Evolutionary conservation across 2,113 vertebrate species (phyloP).

Genomic region (Oreochromis niloticus): DNA sequence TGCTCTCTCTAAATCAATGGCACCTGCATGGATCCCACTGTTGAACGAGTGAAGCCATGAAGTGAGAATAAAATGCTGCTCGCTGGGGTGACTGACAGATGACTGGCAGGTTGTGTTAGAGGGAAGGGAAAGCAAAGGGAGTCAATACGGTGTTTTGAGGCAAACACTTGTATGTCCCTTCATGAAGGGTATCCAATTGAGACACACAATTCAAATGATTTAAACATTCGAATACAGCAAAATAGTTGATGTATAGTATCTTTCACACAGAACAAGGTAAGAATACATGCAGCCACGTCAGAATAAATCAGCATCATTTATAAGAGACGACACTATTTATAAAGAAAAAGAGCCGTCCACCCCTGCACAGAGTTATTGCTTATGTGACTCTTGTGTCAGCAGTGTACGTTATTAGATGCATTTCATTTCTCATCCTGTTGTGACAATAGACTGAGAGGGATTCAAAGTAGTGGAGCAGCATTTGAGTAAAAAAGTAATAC

Average conservation of each 20-base stretch:
- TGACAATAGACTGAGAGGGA: constrained; percentile 1
- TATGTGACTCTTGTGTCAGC: constrained; percentile 8
- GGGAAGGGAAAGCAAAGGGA: neutral
- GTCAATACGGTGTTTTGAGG: neutral
- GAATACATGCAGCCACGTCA: neutral
- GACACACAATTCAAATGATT: neutral
- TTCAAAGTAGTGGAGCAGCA: neutral
- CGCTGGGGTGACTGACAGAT: neutral
- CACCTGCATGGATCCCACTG: neutral
- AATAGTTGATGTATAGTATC: neutral
- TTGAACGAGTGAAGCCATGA: neutral
- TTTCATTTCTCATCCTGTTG: neutral
- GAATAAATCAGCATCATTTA: neutral
- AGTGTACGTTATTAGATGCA: neutral
- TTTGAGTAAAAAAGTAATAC: constrained; percentile 30
- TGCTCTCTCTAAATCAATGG: neutral
- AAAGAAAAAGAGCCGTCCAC: neutral
- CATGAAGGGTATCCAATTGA: neutral
- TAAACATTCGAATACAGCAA: neutral
- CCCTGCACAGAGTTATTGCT: neutral
- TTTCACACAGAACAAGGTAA: neutral
- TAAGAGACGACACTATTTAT: neutral
- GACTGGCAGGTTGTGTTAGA: neutral
- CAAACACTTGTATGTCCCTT: neutral
- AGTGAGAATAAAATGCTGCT: neutral